These are phyloP conservation scores for Sinonovacula constricta DNA, from an alignment of 1,140 invertebrate species.

Conservation along the genomic window DNA sequence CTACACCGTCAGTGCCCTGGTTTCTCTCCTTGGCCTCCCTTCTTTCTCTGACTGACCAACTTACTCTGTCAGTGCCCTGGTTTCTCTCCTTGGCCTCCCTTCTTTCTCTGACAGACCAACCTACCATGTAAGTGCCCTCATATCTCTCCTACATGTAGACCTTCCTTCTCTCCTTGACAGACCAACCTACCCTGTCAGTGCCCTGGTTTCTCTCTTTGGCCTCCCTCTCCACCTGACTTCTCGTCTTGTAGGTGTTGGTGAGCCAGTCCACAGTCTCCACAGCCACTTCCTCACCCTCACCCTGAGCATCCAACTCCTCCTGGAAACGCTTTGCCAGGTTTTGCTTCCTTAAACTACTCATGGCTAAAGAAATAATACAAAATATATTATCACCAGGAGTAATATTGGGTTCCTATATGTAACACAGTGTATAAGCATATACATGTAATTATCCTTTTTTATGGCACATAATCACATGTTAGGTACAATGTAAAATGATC, in stretches of 20 bases:
- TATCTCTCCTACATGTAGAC: not conserved
- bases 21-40: not conserved
- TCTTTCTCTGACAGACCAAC: not conserved
- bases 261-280: conserved; percentile 74
- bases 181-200: not conserved
- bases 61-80: not conserved
- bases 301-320: conserved; percentile 65
- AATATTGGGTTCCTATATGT: too few relatives aligned
- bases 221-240: conserved; percentile 51
- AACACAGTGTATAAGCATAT: too few relatives aligned
- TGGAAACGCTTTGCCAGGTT: conserved; percentile 68
- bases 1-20: not conserved
- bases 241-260: conserved; percentile 65
- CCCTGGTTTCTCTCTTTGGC: not conserved
- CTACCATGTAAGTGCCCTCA: not conserved
- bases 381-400: too few relatives aligned
- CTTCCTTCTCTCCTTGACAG: not conserved
- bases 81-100: not conserved
- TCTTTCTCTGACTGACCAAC: not conserved
- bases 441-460: too few relatives aligned
- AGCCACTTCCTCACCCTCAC: conserved; percentile 66
- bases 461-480: too few relatives aligned
- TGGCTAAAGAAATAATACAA: too few relatives aligned
- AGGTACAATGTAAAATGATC: too few relatives aligned
- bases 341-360: conserved; percentile 65